These are phyloP conservation scores for Synanthedon andrenaeformis DNA, from an alignment of 2,888 invertebrate genomes.

Conservation along the genomic window DNA sequence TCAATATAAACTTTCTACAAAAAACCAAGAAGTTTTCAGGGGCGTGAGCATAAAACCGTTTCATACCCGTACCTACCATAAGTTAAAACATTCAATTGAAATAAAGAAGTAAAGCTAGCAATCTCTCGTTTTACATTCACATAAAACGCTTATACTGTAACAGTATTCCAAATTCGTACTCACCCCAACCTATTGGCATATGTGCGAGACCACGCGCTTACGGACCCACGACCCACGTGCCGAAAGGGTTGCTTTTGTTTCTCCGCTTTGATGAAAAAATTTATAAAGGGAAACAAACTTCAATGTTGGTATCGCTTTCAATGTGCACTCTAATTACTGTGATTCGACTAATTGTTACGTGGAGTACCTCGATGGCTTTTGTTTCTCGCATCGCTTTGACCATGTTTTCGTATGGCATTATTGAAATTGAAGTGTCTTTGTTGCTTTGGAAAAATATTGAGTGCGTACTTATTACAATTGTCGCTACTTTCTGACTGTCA, in stretches of 20 bases:
- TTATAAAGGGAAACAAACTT: slow-evolving; percentile 24
- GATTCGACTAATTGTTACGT: slow-evolving; percentile 60
- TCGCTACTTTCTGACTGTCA: neutral
- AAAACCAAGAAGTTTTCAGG: too few species aligned
- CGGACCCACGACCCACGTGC: slow-evolving; percentile 35
- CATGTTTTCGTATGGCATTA: slow-evolving; percentile 49
- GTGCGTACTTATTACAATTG: neutral
- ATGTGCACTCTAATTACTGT: slow-evolving; percentile 54
- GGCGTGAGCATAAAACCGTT: neutral
- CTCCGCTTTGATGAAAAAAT: slow-evolving; percentile 31
- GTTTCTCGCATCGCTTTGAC: slow-evolving; percentile 58
- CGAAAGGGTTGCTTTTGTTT: slow-evolving; percentile 58
- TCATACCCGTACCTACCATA: neutral
- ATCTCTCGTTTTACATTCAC: slow-evolving; percentile 7
- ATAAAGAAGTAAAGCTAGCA: slow-evolving; percentile 15
- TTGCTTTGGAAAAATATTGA: slow-evolving; percentile 7
- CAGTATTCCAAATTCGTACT: neutral
- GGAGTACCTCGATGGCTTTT: slow-evolving; percentile 40
- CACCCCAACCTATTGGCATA: slow-evolving; percentile 36
- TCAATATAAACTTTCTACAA: too few species aligned
- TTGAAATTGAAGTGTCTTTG: slow-evolving; percentile 51
- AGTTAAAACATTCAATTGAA: slow-evolving; percentile 18
- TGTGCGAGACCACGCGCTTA: slow-evolving; percentile 9
- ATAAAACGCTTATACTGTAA: neutral
- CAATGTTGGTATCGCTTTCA: slow-evolving; percentile 63